phyloP scores from a whole-genome alignment of 2,113 vertebrate species.

The Dasypus novemcinctus region DNA sequence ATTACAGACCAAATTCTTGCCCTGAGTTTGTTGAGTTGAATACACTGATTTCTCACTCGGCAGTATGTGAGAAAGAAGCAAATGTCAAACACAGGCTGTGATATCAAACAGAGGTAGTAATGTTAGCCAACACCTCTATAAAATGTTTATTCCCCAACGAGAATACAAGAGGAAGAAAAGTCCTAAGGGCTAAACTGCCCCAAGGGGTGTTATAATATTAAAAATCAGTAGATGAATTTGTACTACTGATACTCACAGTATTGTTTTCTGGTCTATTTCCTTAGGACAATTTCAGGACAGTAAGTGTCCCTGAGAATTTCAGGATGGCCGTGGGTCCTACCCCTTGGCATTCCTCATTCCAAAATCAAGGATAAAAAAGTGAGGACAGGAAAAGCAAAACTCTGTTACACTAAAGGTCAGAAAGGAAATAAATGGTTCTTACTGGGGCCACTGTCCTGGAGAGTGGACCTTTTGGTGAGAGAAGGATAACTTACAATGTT shows the following conservation, averaged over 20 bases:
- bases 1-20: not conserved
- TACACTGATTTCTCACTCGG: not conserved
- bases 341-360: not conserved
- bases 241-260: not conserved
- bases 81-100: not conserved
- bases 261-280: not conserved
- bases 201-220: not conserved
- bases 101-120: not conserved
- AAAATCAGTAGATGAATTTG: not conserved
- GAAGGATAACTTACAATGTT: not conserved
- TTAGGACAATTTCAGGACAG: not conserved
- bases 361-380: not conserved
- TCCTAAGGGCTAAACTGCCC: not conserved
- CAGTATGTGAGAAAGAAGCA: not conserved
- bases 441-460: too few relatives aligned
- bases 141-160: not conserved
- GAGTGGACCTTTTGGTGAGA: not conserved
- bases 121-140: not conserved
- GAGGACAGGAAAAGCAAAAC: not conserved
- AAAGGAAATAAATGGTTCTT: not conserved
- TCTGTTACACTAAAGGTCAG: not conserved
- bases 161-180: not conserved
- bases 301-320: not conserved
- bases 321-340: not conserved
- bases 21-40: not conserved